Evolutionary conservation across 1,140 invertebrate species (phyloP).

Genomic region (Drosophila gunungcola): DNA sequence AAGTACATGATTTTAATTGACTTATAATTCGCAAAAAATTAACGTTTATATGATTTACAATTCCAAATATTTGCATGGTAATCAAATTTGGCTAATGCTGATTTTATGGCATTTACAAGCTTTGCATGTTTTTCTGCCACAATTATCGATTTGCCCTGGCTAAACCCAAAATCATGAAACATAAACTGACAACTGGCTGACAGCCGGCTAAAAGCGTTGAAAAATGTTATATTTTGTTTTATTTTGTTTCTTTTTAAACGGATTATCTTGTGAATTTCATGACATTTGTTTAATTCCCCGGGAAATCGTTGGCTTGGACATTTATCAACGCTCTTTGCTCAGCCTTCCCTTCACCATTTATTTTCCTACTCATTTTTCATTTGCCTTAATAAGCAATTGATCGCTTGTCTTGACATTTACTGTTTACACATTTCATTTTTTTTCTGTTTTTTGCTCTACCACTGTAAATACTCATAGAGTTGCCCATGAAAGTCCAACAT

Average conservation of each 20-base stretch:
- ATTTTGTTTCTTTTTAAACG: conserved; percentile 5
- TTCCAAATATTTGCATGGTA: too few relatives aligned
- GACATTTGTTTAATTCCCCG: conserved; percentile 11
- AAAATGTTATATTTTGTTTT: not conserved
- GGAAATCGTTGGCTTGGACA: not conserved
- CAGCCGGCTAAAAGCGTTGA: not conserved
- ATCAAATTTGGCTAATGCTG: too few relatives aligned
- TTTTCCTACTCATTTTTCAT: conserved; percentile 17
- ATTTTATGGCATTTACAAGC: not conserved
- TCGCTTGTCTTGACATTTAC: conserved; percentile 47
- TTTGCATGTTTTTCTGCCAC: not conserved
- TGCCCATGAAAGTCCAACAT: conserved; percentile 36
- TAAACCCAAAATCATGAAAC: not conserved
- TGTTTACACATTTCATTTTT: conserved; percentile 14
- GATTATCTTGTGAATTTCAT: conserved; percentile 14
- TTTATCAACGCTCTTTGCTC: conserved; percentile 4
- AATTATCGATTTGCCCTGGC: not conserved
- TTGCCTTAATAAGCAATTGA: conserved; percentile 53
- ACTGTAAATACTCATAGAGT: conserved; percentile 18
- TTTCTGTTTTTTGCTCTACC: not conserved
- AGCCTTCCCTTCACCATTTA: not conserved
- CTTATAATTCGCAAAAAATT: too few relatives aligned
- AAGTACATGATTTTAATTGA: too few relatives aligned
- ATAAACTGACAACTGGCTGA: conserved; percentile 8
- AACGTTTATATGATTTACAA: too few relatives aligned